Evolutionary conservation across 2,113 vertebrate species (phyloP).

Genomic region (Ptyas mucosa): DNA sequence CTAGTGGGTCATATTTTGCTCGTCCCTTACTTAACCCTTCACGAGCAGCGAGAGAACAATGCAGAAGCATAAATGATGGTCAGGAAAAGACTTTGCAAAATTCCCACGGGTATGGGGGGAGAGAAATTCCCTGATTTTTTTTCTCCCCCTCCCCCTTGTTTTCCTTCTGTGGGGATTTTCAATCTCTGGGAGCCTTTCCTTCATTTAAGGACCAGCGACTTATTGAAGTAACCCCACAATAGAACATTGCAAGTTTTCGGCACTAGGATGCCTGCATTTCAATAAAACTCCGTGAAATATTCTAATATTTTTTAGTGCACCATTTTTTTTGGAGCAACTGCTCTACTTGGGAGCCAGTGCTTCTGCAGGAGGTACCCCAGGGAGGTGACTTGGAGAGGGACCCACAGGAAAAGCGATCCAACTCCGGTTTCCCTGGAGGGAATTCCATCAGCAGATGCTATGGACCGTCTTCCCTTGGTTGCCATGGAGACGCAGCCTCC

Average conservation of each 20-base stretch:
- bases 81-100: neutral
- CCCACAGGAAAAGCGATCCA: neutral
- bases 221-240: neutral
- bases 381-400: neutral
- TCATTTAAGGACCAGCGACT: too few species aligned
- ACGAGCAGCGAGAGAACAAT: neutral
- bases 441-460: constrained; percentile 24
- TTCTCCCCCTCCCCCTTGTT: neutral
- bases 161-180: neutral
- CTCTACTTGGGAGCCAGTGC: neutral
- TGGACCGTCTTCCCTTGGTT: constrained; percentile 35
- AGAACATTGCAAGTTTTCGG: neutral
- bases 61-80: neutral
- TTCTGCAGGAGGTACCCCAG: neutral
- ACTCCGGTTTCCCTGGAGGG: neutral
- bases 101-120: neutral
- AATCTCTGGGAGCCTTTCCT: neutral
- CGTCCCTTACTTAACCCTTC: neutral
- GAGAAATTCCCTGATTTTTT: neutral
- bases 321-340: neutral
- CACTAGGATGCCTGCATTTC: neutral
- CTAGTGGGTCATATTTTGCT: neutral
- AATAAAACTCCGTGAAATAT: neutral
- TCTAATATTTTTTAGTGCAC: too few species aligned
- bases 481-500: constrained; percentile 40